Percentiles rank a stretch among this genome's conserved stretches.
These are phyloP conservation scores for Patella ulyssiponensis DNA, from an alignment of 2,888 invertebrate genomes.

Conservation along the genomic window DNA sequence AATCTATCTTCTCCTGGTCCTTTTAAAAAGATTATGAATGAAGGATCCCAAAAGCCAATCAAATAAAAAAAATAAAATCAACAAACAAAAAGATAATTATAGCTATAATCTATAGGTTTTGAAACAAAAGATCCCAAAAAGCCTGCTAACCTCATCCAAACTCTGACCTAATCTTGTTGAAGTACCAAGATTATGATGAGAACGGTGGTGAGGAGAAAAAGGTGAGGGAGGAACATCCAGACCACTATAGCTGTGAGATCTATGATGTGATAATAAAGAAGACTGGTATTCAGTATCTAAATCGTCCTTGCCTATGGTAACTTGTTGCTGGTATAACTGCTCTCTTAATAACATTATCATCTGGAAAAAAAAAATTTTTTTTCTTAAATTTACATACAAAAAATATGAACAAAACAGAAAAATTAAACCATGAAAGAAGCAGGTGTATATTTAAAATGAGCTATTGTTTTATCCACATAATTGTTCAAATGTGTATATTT, in stretches of 20 bases:
- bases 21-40: too few species aligned
- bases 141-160: constrained; percentile 20
- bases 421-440: neutral
- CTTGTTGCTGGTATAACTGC: constrained; percentile 61
- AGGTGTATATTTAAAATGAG: too few species aligned
- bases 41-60: too few species aligned
- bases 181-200: neutral
- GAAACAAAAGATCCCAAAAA: neutral
- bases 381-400: constrained; percentile 1
- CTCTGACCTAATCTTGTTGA: constrained; percentile 10
- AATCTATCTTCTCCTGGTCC: too few species aligned
- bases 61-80: too few species aligned
- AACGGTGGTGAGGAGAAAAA: neutral
- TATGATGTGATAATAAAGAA: neutral
- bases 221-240: neutral
- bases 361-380: constrained; percentile 41
- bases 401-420: neutral
- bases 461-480: too few species aligned
- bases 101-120: too few species aligned
- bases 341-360: constrained; percentile 63
- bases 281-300: constrained; percentile 17
- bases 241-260: neutral
- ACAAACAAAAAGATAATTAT: too few species aligned
- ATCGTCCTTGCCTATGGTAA: constrained; percentile 32
- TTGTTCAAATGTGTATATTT: neutral